Evolutionary conservation across 1,140 invertebrate species (phyloP).

Genomic region (Neelides sp.): DNA sequence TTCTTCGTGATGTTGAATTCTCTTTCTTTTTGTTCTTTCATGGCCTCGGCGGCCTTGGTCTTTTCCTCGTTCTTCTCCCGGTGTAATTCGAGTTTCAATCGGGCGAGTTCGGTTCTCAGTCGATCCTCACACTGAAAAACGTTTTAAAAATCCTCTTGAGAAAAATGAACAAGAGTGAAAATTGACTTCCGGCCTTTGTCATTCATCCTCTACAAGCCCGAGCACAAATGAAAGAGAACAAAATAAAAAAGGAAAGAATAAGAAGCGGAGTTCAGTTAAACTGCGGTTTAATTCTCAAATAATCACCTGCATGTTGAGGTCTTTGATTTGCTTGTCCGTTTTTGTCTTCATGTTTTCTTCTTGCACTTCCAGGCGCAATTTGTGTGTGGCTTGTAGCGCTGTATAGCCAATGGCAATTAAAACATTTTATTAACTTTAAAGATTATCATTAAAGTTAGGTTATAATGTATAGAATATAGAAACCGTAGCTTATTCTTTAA

Average conservation of each 20-base stretch:
- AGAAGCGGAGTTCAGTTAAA: no score
- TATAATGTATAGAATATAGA: no score
- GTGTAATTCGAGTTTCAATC: conserved; percentile 48
- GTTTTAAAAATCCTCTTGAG: conserved; percentile 4
- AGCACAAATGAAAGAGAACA: no score
- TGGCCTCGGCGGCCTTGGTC: conserved; percentile 41
- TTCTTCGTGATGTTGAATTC: conserved; percentile 38
- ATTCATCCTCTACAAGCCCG: no score
- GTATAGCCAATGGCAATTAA: no score
- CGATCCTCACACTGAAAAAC: conserved; percentile 37
- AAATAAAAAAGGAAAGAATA: no score
- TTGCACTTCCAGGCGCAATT: conserved; percentile 25
- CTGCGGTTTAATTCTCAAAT: neutral
- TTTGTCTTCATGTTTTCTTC: conserved; percentile 21
- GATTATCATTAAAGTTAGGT: no score
- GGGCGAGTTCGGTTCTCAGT: conserved; percentile 38
- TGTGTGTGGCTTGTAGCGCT: conserved; percentile 17
- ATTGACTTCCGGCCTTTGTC: no score
- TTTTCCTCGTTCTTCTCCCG: conserved; percentile 47
- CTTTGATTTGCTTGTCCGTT: conserved; percentile 44
- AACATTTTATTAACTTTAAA: no score
- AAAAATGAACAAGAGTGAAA: neutral
- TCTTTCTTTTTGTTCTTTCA: conserved; percentile 34
- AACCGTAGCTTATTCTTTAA: no score
- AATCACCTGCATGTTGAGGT: conserved; percentile 44